Conservation (phyloP, 2,888 invertebrate genomes). For the Yponomeuta malinellus region DNA sequence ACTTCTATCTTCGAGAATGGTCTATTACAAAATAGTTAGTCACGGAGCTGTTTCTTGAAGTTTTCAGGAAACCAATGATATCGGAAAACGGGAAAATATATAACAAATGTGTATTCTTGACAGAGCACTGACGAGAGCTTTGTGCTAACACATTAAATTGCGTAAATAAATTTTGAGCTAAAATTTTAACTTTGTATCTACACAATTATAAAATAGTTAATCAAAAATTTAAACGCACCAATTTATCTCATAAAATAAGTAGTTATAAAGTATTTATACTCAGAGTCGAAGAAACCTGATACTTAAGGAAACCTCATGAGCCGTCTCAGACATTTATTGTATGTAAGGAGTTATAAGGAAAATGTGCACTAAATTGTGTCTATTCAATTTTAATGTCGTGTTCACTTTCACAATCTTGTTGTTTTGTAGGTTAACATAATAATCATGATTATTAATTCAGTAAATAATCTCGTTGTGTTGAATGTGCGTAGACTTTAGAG, state of each 20-base stretch:
- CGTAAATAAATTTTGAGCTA: neutral
- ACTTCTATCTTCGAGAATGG: too few relatives aligned
- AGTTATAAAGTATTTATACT: constrained; percentile 18
- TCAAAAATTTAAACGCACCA: constrained; percentile 4
- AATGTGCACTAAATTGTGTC: neutral
- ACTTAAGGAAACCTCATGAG: constrained; percentile 34
- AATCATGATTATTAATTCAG: neutral
- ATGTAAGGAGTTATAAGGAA: neutral
- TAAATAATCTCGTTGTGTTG: neutral
- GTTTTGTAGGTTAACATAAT: neutral
- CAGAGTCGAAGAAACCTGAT: constrained; percentile 64
- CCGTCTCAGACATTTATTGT: constrained; percentile 24
- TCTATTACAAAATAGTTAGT: too few relatives aligned
- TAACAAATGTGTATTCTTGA: too few relatives aligned
- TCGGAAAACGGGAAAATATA: neutral
- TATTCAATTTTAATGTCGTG: neutral
- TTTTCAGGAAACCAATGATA: too few relatives aligned
- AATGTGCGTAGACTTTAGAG: constrained; percentile 1
- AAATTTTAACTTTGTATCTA: neutral
- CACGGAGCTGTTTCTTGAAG: too few relatives aligned
- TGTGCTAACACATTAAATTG: too few relatives aligned
- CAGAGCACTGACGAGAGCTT: too few relatives aligned
- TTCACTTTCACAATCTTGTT: neutral
- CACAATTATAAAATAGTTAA: constrained; percentile 3
- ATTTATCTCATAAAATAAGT: neutral